A percentile compares a stretch with the other conserved stretches of the same genome.
phyloP scores from a whole-genome alignment of 2,888 invertebrate species.

The Kuschelorhynchus macadamiae region DNA sequence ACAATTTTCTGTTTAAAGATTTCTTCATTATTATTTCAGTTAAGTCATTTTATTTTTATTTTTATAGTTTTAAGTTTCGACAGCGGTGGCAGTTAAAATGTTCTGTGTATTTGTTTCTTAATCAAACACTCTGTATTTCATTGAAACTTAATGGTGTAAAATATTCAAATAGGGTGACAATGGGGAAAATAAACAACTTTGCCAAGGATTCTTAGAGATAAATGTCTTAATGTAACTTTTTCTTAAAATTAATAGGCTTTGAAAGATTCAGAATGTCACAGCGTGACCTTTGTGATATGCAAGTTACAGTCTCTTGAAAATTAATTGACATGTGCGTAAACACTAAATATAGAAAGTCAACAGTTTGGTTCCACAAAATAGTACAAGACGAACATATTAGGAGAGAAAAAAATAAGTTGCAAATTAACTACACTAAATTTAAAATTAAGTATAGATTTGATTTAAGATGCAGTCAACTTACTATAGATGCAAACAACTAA shows the following conservation, averaged over 20 bases:
- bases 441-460: conserved; percentile 17
- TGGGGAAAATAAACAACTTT: too few species aligned
- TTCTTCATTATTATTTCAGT: too few species aligned
- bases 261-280: not conserved
- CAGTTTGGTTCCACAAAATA: conserved; percentile 12
- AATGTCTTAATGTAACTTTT: conserved; percentile 1
- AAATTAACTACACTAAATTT: conserved; percentile 15
- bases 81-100: too few species aligned
- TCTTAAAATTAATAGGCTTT: not conserved
- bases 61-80: too few species aligned
- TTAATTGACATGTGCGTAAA: conserved; percentile 21
- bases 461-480: conserved; percentile 19
- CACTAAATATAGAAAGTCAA: conserved; percentile 15
- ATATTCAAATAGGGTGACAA: too few species aligned
- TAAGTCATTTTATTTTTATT: too few species aligned
- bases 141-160: too few species aligned
- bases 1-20: too few species aligned
- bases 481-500: conserved; percentile 34
- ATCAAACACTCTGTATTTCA: too few species aligned
- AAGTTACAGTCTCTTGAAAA: conserved; percentile 27
- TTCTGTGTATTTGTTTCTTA: too few species aligned
- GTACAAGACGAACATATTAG: conserved; percentile 10
- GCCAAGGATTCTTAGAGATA: too few species aligned
- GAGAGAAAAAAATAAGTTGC: conserved; percentile 5
- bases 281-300: conserved; percentile 15